Evolutionary conservation across 92 coral and sea anemone species (phyloP).

Genomic region (Epizoanthus illoricatus): DNA sequence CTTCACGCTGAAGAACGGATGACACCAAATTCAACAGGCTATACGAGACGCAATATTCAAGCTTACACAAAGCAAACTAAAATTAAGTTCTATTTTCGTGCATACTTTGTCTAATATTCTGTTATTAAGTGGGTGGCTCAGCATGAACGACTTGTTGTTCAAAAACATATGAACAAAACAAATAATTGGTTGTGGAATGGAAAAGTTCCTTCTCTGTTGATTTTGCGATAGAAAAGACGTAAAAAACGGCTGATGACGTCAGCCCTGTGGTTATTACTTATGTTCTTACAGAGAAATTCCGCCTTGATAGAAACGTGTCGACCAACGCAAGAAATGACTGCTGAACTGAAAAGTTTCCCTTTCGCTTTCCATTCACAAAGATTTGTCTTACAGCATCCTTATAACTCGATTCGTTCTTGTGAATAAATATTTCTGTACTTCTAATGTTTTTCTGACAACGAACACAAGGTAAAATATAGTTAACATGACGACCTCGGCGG

Average conservation of each 20-base stretch:
- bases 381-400: too few species aligned
- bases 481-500: too few species aligned
- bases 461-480: too few species aligned
- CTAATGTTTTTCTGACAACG: too few species aligned
- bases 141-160: neutral
- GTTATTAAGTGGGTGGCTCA: neutral
- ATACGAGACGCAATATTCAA: neutral
- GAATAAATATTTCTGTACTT: too few species aligned
- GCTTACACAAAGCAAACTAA: neutral
- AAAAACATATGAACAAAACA: neutral
- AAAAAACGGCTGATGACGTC: neutral
- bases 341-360: too few species aligned
- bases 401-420: too few species aligned
- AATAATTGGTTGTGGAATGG: neutral
- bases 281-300: neutral
- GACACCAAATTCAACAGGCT: neutral
- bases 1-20: conserved; percentile 23
- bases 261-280: neutral
- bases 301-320: neutral
- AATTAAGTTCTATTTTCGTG: neutral
- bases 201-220: conserved; percentile 11
- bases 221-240: neutral
- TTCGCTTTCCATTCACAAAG: too few species aligned
- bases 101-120: neutral
- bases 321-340: neutral